Evolutionary conservation across 2,113 vertebrate species (phyloP).

Genomic region (Patagioenas fasciata): DNA sequence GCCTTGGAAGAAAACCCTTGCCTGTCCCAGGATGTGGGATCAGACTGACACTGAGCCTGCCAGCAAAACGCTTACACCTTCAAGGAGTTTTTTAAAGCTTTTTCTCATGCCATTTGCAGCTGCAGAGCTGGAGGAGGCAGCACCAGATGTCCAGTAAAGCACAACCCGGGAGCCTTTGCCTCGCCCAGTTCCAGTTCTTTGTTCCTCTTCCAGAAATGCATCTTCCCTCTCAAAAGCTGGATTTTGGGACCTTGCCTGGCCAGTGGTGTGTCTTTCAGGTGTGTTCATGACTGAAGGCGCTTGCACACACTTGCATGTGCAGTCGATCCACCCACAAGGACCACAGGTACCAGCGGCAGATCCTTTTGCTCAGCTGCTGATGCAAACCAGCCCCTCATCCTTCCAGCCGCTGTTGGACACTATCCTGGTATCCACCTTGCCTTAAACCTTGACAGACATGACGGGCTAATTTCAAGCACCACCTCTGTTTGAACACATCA

Average conservation of each 20-base stretch:
- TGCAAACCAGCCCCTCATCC: background rate
- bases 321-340: rapidly evolving
- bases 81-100: background rate
- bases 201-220: background rate
- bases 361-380: background rate
- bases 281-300: background rate
- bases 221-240: background rate
- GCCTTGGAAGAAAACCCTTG: background rate
- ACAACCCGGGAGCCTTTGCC: background rate
- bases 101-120: background rate
- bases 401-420: background rate
- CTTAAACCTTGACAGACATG: no score
- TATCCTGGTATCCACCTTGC: no score
- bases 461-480: background rate
- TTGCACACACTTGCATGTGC: no score
- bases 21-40: background rate
- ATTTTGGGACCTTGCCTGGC: background rate
- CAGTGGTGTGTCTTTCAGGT: background rate
- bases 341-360: background rate
- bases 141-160: background rate
- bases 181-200: background rate
- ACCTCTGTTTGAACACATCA: background rate
- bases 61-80: background rate
- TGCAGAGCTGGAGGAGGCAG: background rate
- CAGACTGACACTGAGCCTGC: background rate